Percentiles rank a stretch among this genome's conserved stretches.
phyloP scores from a whole-genome alignment of 2,888 invertebrate genomes.

The Cheilosia impressa region DNA sequence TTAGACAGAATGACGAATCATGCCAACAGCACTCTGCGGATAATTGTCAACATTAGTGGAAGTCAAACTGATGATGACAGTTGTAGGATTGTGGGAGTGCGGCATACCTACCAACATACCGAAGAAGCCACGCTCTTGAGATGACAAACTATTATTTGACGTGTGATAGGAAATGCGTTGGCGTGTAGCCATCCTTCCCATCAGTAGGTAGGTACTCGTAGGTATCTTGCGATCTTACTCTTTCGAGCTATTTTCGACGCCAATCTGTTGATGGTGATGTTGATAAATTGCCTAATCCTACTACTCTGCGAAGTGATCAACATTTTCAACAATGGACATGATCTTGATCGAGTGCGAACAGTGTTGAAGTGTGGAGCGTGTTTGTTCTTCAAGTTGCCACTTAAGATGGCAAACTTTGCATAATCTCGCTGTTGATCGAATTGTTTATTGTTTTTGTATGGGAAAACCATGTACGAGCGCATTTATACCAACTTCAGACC shows the following conservation, averaged over 20 bases:
- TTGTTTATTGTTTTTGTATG: slow-evolving; percentile 33
- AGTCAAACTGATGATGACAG: not conserved
- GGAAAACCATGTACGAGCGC: not conserved
- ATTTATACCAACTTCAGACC: not conserved
- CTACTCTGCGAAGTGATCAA: not conserved
- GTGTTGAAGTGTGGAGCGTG: slow-evolving; percentile 44
- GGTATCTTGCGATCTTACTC: slow-evolving; percentile 5
- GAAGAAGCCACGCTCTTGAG: slow-evolving; percentile 34
- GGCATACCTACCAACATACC: slow-evolving; percentile 21
- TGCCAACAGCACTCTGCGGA: slow-evolving; percentile 32
- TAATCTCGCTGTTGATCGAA: slow-evolving; percentile 32
- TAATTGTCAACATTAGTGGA: slow-evolving; percentile 43
- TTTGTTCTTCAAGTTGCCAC: slow-evolving; percentile 40
- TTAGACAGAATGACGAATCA: slow-evolving; percentile 44
- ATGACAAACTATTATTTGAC: slow-evolving; percentile 22
- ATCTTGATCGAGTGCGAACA: slow-evolving; percentile 51
- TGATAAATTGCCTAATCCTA: slow-evolving; percentile 35
- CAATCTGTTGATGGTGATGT: not conserved
- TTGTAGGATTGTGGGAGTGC: not conserved
- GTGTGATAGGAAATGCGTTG: slow-evolving; percentile 44
- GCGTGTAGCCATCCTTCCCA: slow-evolving; percentile 25
- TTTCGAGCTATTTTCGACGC: slow-evolving; percentile 12
- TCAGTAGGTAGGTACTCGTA: not conserved
- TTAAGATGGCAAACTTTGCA: slow-evolving; percentile 41
- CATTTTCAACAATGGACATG: slow-evolving; percentile 47